phyloP scores from a whole-genome alignment of 2,113 vertebrate species.

The Sinosuthora webbiana region DNA sequence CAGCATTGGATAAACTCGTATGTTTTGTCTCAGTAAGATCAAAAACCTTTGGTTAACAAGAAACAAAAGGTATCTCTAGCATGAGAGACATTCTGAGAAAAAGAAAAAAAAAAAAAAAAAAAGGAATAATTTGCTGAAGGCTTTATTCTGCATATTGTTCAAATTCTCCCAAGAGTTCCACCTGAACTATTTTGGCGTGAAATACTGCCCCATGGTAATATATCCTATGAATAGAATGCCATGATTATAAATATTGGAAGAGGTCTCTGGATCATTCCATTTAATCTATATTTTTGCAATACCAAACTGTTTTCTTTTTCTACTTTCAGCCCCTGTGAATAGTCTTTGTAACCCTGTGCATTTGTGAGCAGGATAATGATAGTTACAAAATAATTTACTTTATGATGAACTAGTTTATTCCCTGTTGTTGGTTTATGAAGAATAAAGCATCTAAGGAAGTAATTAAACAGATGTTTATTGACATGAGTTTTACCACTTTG shows the following conservation, averaged over 20 bases:
- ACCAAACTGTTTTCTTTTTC: not conserved
- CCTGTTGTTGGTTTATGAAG: constrained; percentile 13
- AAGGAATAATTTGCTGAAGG: not conserved
- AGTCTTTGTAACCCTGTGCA: not conserved
- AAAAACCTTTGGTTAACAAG: not conserved
- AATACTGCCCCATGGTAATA: not conserved
- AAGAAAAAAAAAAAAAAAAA: not conserved
- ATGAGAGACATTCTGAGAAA: not conserved
- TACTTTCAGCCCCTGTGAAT: not conserved
- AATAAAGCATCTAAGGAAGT: constrained; percentile 9
- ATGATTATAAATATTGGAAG: not conserved
- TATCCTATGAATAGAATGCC: not conserved
- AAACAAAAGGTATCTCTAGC: not conserved
- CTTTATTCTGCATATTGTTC: not conserved
- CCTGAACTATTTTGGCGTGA: not conserved
- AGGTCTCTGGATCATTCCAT: not conserved
- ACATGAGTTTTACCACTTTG: not conserved
- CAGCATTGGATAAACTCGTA: not conserved
- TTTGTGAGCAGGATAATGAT: not conserved
- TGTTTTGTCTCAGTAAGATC: not conserved
- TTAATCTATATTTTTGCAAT: not conserved
- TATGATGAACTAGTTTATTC: not conserved
- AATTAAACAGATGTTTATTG: constrained; percentile 51
- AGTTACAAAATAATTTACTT: not conserved
- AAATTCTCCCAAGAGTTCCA: not conserved